Base-by-base conservation (phyloP, 2,797 vertebrate genomes). In the Premnoplex brunnescens region DNA sequence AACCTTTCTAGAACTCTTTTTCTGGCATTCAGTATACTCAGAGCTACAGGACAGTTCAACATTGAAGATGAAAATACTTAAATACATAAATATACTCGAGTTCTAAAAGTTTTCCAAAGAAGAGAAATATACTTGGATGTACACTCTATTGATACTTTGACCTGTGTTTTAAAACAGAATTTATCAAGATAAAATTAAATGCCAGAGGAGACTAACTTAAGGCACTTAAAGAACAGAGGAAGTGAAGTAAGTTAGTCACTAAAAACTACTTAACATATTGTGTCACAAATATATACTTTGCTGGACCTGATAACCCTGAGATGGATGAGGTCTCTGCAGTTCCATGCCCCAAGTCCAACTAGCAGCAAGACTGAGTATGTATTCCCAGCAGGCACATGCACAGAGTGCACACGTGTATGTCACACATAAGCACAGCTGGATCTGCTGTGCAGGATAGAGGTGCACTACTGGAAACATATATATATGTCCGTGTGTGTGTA, bases 11-110 rank as follows among this genome's bases (percentile, higher is more conserved):
- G 76, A 88, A 91, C 80, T 86, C 44, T 56, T 95, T 72, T 85
- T 85, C 75, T 87, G 64, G 34, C 34, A 14, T n/a, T 94, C 74
- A 60, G 74, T 26, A 6, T 54, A 74, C 58, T 80, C 28, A 71
- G 86, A 93, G 51, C 79, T 94, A 58, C 22, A 68, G 58, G 39
- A 63, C 54, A 85, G 75, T 86, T 95, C 88, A 91, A 73, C 58
- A 66, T 56, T 39, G 68, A 97, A 62, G 66, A 77, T 69, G 68
- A 72, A 81, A 59, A 32, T 67, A 49, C 27, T 94, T 91, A 77
- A 94, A 91, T 79, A 87, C 51, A 71, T 32, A 66, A 71, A 88
- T 58, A 94, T 62, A 34, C 23, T 44, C 21, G 88, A 77, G 39
- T 67, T 49, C 17, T 28, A 27, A 59, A 68, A 54, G 13, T 13